These are phyloP conservation scores for Steromphala cineraria DNA, from an alignment of 2,888 invertebrate genomes.

Conservation along the genomic window DNA sequence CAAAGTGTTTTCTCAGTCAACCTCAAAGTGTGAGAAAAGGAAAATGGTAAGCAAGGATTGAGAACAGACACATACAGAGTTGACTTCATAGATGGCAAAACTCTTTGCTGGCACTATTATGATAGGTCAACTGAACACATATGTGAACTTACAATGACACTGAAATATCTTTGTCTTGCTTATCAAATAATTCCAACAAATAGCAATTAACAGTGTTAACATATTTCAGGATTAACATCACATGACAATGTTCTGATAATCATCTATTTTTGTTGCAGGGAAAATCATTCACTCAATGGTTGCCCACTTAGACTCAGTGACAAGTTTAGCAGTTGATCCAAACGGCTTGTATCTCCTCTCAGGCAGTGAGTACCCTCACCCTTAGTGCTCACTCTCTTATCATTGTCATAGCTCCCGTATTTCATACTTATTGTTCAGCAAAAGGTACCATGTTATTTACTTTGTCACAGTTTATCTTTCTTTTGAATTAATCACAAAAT, in stretches of 20 bases:
- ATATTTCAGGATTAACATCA: background rate
- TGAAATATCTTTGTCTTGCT: too few relatives aligned
- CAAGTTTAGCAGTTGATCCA: slow-evolving; percentile 97
- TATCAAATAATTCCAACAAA: background rate
- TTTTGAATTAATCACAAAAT: too few relatives aligned
- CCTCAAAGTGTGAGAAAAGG: too few relatives aligned
- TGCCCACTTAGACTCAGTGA: slow-evolving; percentile 98
- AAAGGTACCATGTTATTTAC: too few relatives aligned
- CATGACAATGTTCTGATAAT: background rate
- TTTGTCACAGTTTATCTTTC: too few relatives aligned
- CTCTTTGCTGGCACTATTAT: too few relatives aligned
- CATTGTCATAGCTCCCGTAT: background rate
- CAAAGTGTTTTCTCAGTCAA: too few relatives aligned
- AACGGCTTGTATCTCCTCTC: slow-evolving; percentile 98
- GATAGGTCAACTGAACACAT: too few relatives aligned
- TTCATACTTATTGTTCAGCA: too few relatives aligned
- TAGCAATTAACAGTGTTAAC: background rate
- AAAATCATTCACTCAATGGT: slow-evolving; percentile 98
- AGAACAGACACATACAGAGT: too few relatives aligned
- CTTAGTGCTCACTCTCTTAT: background rate
- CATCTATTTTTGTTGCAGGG: slow-evolving; percentile 79
- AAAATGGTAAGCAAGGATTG: too few relatives aligned
- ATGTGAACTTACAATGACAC: background rate
- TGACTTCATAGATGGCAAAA: too few relatives aligned
- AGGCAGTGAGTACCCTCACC: slow-evolving; percentile 83